Conservation (phyloP, 2,888 invertebrate genomes). For the Ophioninae sp. region DNA sequence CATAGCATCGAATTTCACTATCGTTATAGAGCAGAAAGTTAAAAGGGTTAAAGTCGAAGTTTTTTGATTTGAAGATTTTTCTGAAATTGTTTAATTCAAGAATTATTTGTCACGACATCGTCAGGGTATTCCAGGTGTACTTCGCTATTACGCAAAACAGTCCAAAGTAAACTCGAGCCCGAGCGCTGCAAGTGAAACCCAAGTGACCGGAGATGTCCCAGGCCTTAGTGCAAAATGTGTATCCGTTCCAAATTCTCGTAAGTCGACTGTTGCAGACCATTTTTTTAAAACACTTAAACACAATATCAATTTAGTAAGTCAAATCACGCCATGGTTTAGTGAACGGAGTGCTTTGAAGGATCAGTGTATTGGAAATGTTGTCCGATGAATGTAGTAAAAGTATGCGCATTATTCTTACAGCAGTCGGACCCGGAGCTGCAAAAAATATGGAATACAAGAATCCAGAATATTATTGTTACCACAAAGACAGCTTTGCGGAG, state of each 20-base stretch:
- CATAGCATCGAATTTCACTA: slow-evolving; percentile 7
- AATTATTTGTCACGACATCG: not conserved
- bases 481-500: slow-evolving; percentile 89
- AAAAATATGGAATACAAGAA: slow-evolving; percentile 90
- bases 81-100: not conserved
- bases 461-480: slow-evolving; percentile 93
- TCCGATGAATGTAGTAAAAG: not conserved
- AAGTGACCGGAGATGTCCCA: slow-evolving; percentile 82
- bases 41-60: slow-evolving; percentile 29
- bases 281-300: not conserved
- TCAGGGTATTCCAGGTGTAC: slow-evolving; percentile 40
- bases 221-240: slow-evolving; percentile 84
- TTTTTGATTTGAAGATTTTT: not conserved
- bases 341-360: not conserved
- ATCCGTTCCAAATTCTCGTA: slow-evolving; percentile 73
- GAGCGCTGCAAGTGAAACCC: slow-evolving; percentile 59
- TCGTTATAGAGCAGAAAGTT: slow-evolving; percentile 26
- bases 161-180: slow-evolving; percentile 18
- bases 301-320: not conserved
- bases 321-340: not conserved
- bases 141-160: slow-evolving; percentile 51
- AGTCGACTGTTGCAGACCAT: slow-evolving; percentile 56
- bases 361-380: not conserved
- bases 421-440: slow-evolving; percentile 88
- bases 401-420: slow-evolving; percentile 67